Evolutionary conservation across 1,140 invertebrate genomes (phyloP).

Genomic region (Habropoda laboriosa): DNA sequence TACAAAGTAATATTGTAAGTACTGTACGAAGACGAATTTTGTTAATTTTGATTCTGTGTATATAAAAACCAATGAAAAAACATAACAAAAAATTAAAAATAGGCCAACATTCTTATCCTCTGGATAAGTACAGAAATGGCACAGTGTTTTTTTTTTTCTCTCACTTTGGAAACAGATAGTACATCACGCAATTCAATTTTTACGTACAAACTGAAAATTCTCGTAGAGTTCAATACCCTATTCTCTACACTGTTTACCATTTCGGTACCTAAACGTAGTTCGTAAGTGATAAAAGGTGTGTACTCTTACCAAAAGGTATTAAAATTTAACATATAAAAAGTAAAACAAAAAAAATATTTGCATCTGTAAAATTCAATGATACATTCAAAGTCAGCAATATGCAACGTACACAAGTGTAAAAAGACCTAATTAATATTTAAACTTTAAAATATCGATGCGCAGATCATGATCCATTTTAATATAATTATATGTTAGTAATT

Average conservation of each 20-base stretch:
- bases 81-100: conserved; percentile 71
- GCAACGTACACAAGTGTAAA: background rate
- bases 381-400: background rate
- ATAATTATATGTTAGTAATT: background rate
- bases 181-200: conserved; percentile 12
- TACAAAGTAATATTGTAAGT: conserved; percentile 64
- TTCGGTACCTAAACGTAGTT: conserved; percentile 57
- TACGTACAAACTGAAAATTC: conserved; percentile 21
- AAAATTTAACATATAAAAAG: background rate
- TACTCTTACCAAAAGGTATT: background rate
- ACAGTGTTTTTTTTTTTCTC: conserved; percentile 4
- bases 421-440: conserved; percentile 7
- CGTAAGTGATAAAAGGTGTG: conserved; percentile 67
- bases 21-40: conserved; percentile 60
- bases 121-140: conserved; percentile 55
- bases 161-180: conserved; percentile 27
- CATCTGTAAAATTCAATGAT: background rate
- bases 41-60: conserved; percentile 62
- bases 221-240: conserved; percentile 11
- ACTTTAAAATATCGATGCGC: too few relatives aligned
- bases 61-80: conserved; percentile 61
- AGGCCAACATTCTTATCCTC: conserved; percentile 69
- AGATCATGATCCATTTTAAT: background rate
- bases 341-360: background rate
- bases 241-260: conserved; percentile 46